Percentiles rank a stretch among this genome's conserved stretches.
Conservation (phyloP, 2,888 invertebrate species). For the Platycheirus rosarum region DNA sequence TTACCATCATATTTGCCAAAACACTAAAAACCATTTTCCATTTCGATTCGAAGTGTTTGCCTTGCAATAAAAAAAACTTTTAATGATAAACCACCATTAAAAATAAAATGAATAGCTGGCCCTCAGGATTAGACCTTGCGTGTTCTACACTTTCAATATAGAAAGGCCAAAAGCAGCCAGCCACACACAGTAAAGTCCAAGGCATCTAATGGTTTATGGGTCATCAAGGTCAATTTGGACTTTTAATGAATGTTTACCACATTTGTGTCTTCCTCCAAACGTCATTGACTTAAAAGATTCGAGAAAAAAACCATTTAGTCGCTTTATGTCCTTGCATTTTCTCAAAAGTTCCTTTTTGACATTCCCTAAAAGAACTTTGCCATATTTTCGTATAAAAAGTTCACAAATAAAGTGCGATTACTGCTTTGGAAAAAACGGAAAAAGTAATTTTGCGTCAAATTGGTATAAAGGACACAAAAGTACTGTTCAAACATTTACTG, state of each 20-base stretch:
- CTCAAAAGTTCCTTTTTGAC: neutral
- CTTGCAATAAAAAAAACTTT: conserved; percentile 43
- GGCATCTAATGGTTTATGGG: conserved; percentile 8
- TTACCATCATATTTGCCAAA: conserved; percentile 51
- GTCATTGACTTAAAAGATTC: conserved; percentile 14
- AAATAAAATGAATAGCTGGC: conserved; percentile 38
- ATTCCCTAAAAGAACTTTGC: neutral
- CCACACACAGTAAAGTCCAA: conserved; percentile 9
- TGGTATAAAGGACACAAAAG: neutral
- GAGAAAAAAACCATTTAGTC: neutral
- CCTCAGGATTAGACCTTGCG: conserved; percentile 22
- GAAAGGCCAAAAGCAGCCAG: neutral
- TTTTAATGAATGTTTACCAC: conserved; percentile 16
- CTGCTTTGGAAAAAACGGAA: neutral
- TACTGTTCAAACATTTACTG: neutral
- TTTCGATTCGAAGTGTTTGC: conserved; percentile 35
- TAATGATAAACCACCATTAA: conserved; percentile 51
- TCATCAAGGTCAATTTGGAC: conserved; percentile 4
- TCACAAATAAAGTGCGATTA: neutral
- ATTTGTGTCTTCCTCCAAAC: neutral
- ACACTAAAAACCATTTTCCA: conserved; percentile 41
- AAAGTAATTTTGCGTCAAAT: conserved; percentile 6
- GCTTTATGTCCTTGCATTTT: neutral
- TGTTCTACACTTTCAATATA: neutral
- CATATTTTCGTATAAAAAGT: neutral